phyloP scores from a whole-genome alignment of 2,113 vertebrate genomes.

The Platysteira castanea region DNA sequence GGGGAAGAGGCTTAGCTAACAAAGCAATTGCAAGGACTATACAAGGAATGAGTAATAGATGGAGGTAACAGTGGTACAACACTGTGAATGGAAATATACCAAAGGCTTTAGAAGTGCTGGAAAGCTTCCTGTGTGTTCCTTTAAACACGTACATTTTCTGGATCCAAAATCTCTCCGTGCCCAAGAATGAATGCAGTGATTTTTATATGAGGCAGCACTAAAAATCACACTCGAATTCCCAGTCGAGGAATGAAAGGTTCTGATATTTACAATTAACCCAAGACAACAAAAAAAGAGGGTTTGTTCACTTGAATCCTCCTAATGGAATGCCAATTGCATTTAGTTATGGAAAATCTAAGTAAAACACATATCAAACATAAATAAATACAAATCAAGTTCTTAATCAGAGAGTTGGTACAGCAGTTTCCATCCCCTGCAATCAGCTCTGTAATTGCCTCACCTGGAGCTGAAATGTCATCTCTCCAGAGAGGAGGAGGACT shows the following conservation, averaged over 20 bases:
- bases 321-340: background rate
- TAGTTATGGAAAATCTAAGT: conserved; percentile 37
- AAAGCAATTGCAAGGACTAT: background rate
- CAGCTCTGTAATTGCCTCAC: conserved; percentile 55
- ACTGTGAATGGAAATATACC: conserved; percentile 15
- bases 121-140: background rate
- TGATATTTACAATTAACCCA: background rate
- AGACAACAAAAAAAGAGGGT: background rate
- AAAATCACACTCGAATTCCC: background rate
- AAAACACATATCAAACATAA: conserved; percentile 37
- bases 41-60: background rate
- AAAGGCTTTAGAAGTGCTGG: background rate
- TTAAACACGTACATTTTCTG: background rate
- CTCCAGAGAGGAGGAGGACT: conserved; percentile 24
- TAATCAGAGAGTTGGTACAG: conserved; percentile 36
- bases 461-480: conserved; percentile 17
- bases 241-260: background rate
- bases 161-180: background rate
- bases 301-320: background rate
- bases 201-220: background rate
- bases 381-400: conserved; percentile 55
- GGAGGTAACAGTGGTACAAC: background rate
- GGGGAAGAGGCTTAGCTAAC: background rate
- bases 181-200: background rate
- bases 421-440: conserved; percentile 49